Evolutionary conservation across 2,797 vertebrate species (phyloP), one percentile per base, ranked within the genome.

Genomic region (Kryptopterus vitreolus): DNA sequence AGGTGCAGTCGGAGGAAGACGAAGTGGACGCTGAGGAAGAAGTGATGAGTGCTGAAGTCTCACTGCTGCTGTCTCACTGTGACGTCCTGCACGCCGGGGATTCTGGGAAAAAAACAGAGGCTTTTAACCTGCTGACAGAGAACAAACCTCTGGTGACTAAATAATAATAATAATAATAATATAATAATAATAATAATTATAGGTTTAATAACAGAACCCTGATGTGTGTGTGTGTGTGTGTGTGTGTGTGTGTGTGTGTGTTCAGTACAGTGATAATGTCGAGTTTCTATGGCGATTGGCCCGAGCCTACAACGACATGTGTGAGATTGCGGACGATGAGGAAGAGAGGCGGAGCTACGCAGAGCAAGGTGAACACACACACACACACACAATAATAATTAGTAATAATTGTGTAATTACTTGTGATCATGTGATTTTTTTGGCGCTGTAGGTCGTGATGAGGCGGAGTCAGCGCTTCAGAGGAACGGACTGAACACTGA

Each of bases 231-330:
- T 53, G 38, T 43, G 38, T 43, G 38, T 43, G 38, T 43, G 11
- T 53, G 52, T 53, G 13, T 80, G 18, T 65, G 3, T 80, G 59
- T 82, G 55, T 57, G 57, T 81, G 52, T 85, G 77, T 76, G 65
- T 35, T 31, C 90, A 99, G 97, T 95, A 96, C 2, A 92, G 89
- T 5, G 91, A 91, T 81, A 93, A 87, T 83, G 89, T 88, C 2
- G 95, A 97, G 57, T 99, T 97, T 77, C 91, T 96, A 0, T 98
- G 97, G 97, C 94, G 96, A 86, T 91, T 98, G 86, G 96, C 96
- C 16, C 95, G 97, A 16, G 95, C 96, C 0, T 96, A 96, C 83
- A 94, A 90, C 0, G 97, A 98, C 79, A 93, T 98, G 95, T 96
- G 90, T 20, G 91, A 94, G 48, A 90, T 92, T 22, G 85, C 93